phyloP scores from a whole-genome alignment of 1,140 invertebrate genomes.

The Drosophila carrolli region DNA sequence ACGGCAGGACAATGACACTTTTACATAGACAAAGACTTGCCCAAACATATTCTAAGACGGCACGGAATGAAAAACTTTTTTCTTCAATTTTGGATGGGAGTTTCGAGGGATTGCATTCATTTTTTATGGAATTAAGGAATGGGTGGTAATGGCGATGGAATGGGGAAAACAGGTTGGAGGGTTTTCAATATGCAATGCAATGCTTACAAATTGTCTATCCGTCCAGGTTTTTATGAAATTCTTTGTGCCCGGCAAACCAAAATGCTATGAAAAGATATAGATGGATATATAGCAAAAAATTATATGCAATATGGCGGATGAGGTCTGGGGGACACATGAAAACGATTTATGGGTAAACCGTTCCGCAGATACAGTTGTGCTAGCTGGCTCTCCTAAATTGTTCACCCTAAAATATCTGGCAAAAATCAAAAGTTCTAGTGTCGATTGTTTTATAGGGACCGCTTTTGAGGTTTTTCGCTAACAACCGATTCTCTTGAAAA shows the following conservation, averaged over 20 bases:
- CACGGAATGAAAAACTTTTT: conserved; percentile 39
- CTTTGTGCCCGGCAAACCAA: conserved; percentile 82
- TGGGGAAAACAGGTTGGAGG: conserved; percentile 33
- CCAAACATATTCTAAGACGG: conserved; percentile 41
- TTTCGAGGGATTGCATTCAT: conserved; percentile 54
- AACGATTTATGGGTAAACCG: conserved; percentile 34
- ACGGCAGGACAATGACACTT: conserved; percentile 32
- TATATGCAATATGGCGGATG: conserved; percentile 55
- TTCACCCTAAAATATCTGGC: not conserved
- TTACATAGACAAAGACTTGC: conserved; percentile 20
- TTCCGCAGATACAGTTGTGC: conserved; percentile 4
- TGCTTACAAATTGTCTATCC: conserved; percentile 83
- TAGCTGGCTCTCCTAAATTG: not conserved
- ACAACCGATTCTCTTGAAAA: too few relatives aligned
- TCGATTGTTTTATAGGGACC: too few relatives aligned
- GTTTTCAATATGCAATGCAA: conserved; percentile 69
- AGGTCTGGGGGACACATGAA: conserved; percentile 23
- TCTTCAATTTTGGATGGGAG: conserved; percentile 27
- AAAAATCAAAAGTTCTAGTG: too few relatives aligned
- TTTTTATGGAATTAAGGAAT: conserved; percentile 6
- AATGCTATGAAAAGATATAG: conserved; percentile 78
- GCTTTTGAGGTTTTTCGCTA: too few relatives aligned
- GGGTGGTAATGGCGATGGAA: conserved; percentile 18
- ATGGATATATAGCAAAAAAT: conserved; percentile 78
- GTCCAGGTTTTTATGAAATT: conserved; percentile 83